Evolutionary conservation across 2,797 vertebrate species (phyloP), one percentile per base, ranked within the genome.

Genomic region (Anas georgica): DNA sequence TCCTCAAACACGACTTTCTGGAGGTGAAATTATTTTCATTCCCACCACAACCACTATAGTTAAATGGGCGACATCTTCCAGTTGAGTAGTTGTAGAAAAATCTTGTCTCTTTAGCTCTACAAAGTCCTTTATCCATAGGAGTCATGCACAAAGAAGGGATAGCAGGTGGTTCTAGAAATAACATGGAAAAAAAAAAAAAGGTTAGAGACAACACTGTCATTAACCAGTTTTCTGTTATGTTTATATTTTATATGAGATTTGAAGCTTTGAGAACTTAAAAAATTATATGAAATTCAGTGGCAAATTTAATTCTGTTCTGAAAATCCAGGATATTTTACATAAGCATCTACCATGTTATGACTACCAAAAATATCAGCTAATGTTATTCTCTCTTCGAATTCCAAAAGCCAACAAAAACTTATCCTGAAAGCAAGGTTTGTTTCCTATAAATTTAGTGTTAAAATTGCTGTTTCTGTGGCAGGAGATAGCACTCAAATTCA

Each of bases 11-110:
- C 1, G 95, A 92, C 79, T 68, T 98, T 86, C 97, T 98, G 74
- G 77, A 73, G 52, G 4, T 8, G 72, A 99, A 99, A 97, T 99
- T 99, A 88, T 99, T 99, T 87, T 97, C 94, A 83, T 99, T 99
- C 29, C 99, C 99, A 20, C 98, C 99, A 14, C 99, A 99, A 84
- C 99, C 99, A 6, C 97, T 99, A 97, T 99, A 99, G 22, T 7
- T 58, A 85, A 99, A 99, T 4, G 73, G 6, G 9, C 37, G 97
- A 77, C 99, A 99, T 81, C 95, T 98, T 70, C 94, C 97, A 78
- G 39, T 97, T 7, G 41, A 74, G 8, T 97, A 81, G 94, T 98
- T 97, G 94, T 96, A 99, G 54, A 97, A 98, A 92, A 96, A 99
- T 80, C 99, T 98, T 48, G 37, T 97, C 59, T 97, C 96, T 4